Evolutionary conservation across 2,888 invertebrate genomes (phyloP).

Genomic region (Drymonia ruficornis): DNA sequence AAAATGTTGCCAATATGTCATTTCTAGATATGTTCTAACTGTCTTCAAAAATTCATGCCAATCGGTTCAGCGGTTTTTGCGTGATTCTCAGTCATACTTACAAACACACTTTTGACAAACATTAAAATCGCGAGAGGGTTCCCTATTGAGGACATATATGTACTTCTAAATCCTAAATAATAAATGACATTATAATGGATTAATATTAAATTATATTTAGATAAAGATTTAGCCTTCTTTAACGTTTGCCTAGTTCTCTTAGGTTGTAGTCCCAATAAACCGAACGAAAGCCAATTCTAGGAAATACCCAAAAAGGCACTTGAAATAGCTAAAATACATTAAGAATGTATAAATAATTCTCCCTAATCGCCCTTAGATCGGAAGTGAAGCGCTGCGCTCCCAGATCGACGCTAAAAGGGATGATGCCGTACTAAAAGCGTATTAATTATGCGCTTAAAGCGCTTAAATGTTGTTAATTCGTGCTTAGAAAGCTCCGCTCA

Average conservation of each 20-base stretch:
- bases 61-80: too few species aligned
- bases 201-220: too few species aligned
- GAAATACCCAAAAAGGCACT: background rate
- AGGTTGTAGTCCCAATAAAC: background rate
- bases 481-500: conserved; percentile 13
- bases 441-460: conserved; percentile 41
- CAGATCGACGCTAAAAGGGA: conserved; percentile 22
- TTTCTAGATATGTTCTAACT: too few species aligned
- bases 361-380: conserved; percentile 31
- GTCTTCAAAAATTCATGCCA: too few species aligned
- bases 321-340: conserved; percentile 9
- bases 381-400: conserved; percentile 32
- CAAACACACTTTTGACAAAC: too few species aligned
- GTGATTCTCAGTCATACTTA: too few species aligned
- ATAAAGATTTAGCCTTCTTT: too few species aligned
- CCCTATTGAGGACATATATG: too few species aligned
- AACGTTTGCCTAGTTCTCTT: background rate
- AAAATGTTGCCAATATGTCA: too few species aligned
- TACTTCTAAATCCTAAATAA: too few species aligned
- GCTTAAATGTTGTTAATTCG: conserved; percentile 28
- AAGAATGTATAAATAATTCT: conserved; percentile 34
- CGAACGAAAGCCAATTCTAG: background rate
- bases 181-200: too few species aligned
- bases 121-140: too few species aligned
- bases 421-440: conserved; percentile 29